Conservation (phyloP, 2,797 vertebrate species). For the Distichodus sexfasciatus region DNA sequence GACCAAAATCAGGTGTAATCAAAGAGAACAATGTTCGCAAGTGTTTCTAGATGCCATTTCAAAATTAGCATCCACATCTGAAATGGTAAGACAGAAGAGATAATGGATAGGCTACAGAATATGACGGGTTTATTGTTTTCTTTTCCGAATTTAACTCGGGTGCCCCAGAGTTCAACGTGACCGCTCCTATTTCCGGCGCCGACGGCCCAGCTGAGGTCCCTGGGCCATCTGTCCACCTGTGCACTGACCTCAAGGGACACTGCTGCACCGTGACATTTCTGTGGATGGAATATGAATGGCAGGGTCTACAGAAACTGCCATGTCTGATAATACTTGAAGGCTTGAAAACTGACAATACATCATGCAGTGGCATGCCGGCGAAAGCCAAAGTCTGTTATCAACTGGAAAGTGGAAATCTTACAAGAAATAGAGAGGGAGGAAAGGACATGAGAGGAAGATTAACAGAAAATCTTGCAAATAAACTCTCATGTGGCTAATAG, state of each 20-base stretch:
- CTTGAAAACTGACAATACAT: slow-evolving; percentile 34
- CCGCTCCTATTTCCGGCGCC: slow-evolving; percentile 40
- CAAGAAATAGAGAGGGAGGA: slow-evolving; percentile 22
- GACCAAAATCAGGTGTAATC: too few relatives aligned
- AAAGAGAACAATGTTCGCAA: too few relatives aligned
- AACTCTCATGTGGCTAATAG: too few relatives aligned
- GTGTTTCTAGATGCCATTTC: slow-evolving; percentile 26
- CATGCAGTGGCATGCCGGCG: not conserved
- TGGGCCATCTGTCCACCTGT: slow-evolving; percentile 43
- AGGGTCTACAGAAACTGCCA: slow-evolving; percentile 38
- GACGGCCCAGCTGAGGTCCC: slow-evolving; percentile 37
- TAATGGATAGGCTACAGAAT: too few relatives aligned
- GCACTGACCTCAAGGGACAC: slow-evolving; percentile 38
- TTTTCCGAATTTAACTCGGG: slow-evolving; percentile 37
- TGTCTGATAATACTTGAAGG: slow-evolving; percentile 43
- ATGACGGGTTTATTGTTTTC: slow-evolving; percentile 41
- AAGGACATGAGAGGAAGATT: slow-evolving; percentile 18
- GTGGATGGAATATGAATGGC: slow-evolving; percentile 49
- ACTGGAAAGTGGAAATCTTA: slow-evolving; percentile 14
- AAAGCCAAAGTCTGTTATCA: slow-evolving; percentile 23
- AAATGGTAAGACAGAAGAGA: too few relatives aligned
- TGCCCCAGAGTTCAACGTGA: slow-evolving; percentile 40
- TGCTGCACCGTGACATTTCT: slow-evolving; percentile 49
- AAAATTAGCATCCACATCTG: too few relatives aligned
- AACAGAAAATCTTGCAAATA: too few relatives aligned